phyloP scores from a whole-genome alignment of 2,888 invertebrate species.

The Hypena proboscidalis region DNA sequence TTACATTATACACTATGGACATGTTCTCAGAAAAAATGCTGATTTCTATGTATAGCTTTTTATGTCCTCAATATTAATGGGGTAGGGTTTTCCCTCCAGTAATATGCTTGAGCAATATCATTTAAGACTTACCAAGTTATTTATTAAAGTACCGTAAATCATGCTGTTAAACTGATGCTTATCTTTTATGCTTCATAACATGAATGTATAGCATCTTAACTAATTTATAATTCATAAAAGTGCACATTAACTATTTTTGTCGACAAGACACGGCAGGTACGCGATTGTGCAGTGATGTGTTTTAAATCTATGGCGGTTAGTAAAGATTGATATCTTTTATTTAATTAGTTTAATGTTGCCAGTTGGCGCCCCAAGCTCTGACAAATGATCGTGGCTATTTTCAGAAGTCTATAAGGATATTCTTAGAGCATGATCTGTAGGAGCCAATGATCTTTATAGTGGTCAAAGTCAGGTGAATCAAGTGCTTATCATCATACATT shows the following conservation, averaged over 20 bases:
- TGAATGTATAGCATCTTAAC: no score
- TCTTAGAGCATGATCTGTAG: slow-evolving; percentile 23
- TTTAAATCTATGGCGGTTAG: no score
- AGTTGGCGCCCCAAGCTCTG: slow-evolving; percentile 35
- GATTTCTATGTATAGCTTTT: slow-evolving; percentile 36
- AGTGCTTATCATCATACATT: slow-evolving; percentile 5
- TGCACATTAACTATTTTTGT: no score
- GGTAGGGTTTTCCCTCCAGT: slow-evolving; percentile 18
- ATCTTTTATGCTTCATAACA: no score
- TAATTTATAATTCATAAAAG: no score
- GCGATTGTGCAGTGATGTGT: no score
- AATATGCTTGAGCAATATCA: neutral
- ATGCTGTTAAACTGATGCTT: no score
- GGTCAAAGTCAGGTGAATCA: slow-evolving; percentile 21
- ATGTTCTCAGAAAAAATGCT: slow-evolving; percentile 34
- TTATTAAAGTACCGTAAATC: no score
- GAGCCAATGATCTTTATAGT: slow-evolving; percentile 26
- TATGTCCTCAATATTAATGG: slow-evolving; percentile 18
- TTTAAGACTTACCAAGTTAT: neutral
- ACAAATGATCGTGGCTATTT: slow-evolving; percentile 35
- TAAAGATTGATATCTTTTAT: slow-evolving; percentile 1
- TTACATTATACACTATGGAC: slow-evolving; percentile 29
- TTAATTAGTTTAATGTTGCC: slow-evolving; percentile 32
- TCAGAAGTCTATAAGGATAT: slow-evolving; percentile 21
- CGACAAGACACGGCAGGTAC: no score